Percentiles rank a stretch among this genome's conserved stretches.
phyloP scores from a whole-genome alignment of 1,140 invertebrate species.

The Bombus difficillimus region DNA sequence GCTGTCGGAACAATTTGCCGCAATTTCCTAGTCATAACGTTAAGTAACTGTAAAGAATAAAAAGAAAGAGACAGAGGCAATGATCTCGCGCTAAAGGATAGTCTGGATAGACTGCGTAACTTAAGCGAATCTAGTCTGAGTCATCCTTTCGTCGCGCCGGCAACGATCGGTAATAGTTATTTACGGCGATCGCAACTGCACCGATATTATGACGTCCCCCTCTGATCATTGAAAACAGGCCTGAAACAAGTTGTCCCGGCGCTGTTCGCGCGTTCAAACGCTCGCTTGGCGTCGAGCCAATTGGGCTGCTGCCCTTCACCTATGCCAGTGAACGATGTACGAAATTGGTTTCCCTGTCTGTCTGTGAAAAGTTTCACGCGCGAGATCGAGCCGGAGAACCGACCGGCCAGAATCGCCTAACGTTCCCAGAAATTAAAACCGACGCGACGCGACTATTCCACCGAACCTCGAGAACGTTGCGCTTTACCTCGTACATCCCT shows the following conservation, averaged over 20 bases:
- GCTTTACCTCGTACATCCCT: no score
- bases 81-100: not conserved
- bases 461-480: no score
- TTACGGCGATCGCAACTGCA: constrained; percentile 27
- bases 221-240: constrained; percentile 34
- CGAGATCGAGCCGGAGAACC: constrained; percentile 45
- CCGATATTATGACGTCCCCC: constrained; percentile 58
- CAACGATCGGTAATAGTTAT: constrained; percentile 38
- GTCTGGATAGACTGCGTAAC: not conserved
- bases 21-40: rapidly evolving
- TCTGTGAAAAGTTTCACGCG: constrained; percentile 58
- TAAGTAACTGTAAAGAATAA: no score
- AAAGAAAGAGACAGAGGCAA: not conserved
- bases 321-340: constrained; percentile 79
- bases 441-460: no score
- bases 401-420: not conserved
- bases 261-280: constrained; percentile 65
- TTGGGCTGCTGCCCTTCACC: constrained; percentile 81
- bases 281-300: constrained; percentile 80
- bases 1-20: no score
- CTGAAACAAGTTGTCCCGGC: constrained; percentile 48
- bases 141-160: not conserved
- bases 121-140: not conserved
- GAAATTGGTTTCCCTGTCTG: constrained; percentile 77
- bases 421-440: constrained; percentile 9